Conservation (phyloP, 2,113 vertebrate species). For the Ornithorhynchus anatinus region DNA sequence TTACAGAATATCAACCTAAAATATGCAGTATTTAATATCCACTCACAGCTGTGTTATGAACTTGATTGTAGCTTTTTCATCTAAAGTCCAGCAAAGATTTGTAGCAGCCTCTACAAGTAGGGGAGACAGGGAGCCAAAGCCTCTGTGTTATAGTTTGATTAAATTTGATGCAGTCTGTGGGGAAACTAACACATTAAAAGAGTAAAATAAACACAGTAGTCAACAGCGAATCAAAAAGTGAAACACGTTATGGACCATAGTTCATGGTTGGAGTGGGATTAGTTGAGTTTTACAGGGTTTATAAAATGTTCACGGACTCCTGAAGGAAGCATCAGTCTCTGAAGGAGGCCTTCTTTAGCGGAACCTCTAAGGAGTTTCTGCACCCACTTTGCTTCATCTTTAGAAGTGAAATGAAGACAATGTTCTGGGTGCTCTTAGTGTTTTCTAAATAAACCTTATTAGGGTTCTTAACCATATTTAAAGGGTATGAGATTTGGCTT, state of each 20-base stretch:
- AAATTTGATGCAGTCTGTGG: neutral
- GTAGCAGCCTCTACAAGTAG: neutral
- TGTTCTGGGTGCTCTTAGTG: constrained; percentile 59
- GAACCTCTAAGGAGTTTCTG: constrained; percentile 54
- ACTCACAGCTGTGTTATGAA: neutral
- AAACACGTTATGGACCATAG: neutral
- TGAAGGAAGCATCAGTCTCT: no score
- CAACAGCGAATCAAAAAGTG: neutral
- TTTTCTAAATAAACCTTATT: no score
- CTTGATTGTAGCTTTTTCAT: constrained; percentile 1
- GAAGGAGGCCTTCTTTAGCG: constrained; percentile 42
- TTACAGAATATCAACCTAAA: neutral
- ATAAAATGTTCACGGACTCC: constrained; percentile 53
- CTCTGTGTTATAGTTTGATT: neutral
- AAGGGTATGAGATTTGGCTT: no score
- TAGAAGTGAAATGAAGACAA: constrained; percentile 65
- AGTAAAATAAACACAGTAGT: neutral
- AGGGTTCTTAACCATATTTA: no score
- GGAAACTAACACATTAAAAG: neutral
- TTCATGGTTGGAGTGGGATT: neutral
- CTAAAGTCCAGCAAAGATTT: neutral
- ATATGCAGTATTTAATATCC: neutral
- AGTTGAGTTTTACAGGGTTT: constrained; percentile 22
- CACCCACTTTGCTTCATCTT: constrained; percentile 65
- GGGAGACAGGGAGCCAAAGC: neutral